Evolutionary conservation across 2,113 vertebrate species (phyloP).

Genomic region (Bufo gargarizans): DNA sequence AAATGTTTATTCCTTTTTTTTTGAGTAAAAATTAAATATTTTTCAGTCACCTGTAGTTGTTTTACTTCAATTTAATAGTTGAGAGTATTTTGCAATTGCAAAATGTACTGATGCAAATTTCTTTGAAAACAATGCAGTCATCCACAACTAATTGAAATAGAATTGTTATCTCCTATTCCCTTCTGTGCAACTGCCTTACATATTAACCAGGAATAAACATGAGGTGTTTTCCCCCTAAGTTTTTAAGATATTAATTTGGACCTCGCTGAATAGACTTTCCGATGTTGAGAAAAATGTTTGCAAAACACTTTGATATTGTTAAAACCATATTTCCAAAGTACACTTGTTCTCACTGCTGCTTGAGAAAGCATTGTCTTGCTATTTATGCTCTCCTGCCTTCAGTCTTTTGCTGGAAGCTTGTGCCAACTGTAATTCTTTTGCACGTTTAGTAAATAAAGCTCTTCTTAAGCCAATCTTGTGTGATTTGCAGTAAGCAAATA

Average conservation of each 20-base stretch:
- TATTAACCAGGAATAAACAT: constrained; percentile 48
- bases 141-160: constrained; percentile 59
- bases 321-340: background rate
- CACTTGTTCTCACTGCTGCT: constrained; percentile 1
- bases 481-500: constrained; percentile 25
- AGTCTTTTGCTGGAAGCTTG: background rate
- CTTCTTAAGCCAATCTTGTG: constrained; percentile 10
- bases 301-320: constrained; percentile 4
- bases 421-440: constrained; percentile 35
- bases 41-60: constrained; percentile 26
- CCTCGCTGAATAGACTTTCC: background rate
- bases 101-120: constrained; percentile 57
- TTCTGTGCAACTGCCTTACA: constrained; percentile 55
- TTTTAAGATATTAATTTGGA: constrained; percentile 25
- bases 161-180: constrained; percentile 57
- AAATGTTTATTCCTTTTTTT: background rate
- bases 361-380: background rate
- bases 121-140: constrained; percentile 58
- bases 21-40: constrained; percentile 23
- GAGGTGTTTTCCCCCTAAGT: background rate
- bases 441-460: constrained; percentile 11
- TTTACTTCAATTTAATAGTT: constrained; percentile 43
- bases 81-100: constrained; percentile 55
- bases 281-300: constrained; percentile 32
- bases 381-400: background rate